phyloP scores from a whole-genome alignment of 2,888 invertebrate genomes.

The Dasysyrphus tricinctus region DNA sequence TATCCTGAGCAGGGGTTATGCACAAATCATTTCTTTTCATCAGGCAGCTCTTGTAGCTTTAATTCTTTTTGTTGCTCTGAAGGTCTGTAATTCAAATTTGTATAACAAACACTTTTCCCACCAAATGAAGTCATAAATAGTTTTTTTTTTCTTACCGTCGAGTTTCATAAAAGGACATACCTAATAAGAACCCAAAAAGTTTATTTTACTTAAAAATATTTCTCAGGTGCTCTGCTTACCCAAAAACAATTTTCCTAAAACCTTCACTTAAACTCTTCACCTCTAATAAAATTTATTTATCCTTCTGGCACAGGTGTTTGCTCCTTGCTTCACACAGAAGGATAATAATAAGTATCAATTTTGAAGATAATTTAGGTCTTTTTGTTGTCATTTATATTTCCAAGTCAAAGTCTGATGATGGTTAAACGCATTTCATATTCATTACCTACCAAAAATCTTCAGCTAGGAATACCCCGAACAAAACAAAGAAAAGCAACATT shows the following conservation, averaged over 20 bases:
- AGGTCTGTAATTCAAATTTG: no score
- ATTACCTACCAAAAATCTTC: slow-evolving; percentile 62
- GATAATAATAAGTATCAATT: slow-evolving; percentile 47
- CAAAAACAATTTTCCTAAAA: background rate
- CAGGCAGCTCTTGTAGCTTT: no score
- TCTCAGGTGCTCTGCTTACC: background rate
- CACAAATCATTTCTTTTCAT: no score
- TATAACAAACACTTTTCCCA: no score
- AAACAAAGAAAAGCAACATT: slow-evolving; percentile 15
- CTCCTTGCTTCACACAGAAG: slow-evolving; percentile 19
- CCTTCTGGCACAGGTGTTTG: slow-evolving; percentile 42
- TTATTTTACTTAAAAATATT: background rate
- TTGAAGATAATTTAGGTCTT: slow-evolving; percentile 36
- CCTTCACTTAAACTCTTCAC: slow-evolving; percentile 67
- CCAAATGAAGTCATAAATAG: no score
- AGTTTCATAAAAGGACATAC: no score
- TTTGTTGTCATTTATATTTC: slow-evolving; percentile 32
- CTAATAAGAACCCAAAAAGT: background rate
- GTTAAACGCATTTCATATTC: slow-evolving; percentile 67
- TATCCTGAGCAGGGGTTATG: no score
- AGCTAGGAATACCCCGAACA: slow-evolving; percentile 15
- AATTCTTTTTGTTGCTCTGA: no score
- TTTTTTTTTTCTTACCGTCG: no score
- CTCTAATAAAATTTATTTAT: slow-evolving; percentile 39
- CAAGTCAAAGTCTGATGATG: slow-evolving; percentile 22